Percentiles rank a stretch among this genome's conserved stretches.
These are phyloP conservation scores for Poecilia picta DNA, from an alignment of 2,797 vertebrate genomes.

Conservation along the genomic window DNA sequence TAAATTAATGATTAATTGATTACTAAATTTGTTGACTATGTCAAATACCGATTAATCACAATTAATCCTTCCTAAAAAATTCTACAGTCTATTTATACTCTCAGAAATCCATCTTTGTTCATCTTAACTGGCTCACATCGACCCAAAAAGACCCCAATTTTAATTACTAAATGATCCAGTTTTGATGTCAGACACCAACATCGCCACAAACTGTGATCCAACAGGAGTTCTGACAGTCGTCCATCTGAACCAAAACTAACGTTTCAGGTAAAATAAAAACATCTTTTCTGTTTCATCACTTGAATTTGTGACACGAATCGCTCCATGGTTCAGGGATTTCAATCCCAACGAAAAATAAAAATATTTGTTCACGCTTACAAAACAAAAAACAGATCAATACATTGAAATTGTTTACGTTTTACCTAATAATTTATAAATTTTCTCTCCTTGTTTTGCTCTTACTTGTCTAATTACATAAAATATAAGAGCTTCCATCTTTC, in stretches of 20 bases:
- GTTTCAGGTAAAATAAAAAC: neutral
- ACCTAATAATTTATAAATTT: neutral
- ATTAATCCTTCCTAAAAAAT: too few species aligned
- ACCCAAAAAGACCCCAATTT: neutral
- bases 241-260: neutral
- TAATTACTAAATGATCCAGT: neutral
- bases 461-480: neutral
- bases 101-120: neutral
- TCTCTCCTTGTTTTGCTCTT: neutral
- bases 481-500: neutral
- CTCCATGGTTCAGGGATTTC: neutral
- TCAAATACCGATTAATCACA: too few species aligned
- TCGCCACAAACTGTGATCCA: neutral
- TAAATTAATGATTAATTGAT: too few species aligned
- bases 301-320: neutral
- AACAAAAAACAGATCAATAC: neutral
- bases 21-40: too few species aligned
- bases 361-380: neutral
- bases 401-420: neutral
- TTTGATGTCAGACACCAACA: neutral
- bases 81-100: neutral
- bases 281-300: neutral
- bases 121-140: neutral
- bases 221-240: neutral
- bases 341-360: neutral